Conservation (phyloP, 1,140 invertebrate genomes). For the Apis florea region DNA sequence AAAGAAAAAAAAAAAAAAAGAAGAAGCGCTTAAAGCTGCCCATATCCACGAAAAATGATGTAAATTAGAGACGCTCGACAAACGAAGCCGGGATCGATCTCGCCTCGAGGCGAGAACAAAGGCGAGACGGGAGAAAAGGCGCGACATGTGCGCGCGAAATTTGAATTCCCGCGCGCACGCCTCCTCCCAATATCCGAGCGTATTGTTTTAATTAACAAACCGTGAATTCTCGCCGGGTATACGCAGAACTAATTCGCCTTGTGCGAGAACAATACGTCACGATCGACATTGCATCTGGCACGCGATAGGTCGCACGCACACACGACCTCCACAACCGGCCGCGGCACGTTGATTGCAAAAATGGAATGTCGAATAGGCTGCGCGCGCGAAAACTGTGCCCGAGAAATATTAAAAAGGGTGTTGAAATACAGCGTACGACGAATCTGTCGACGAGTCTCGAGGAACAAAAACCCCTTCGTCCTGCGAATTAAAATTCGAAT, state of each 20-base stretch:
- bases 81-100: not conserved
- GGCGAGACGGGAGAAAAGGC: not conserved
- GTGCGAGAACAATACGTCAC: constrained; percentile 43
- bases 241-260: constrained; percentile 42
- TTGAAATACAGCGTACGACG: constrained; percentile 10
- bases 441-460: constrained; percentile 32
- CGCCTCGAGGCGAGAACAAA: not conserved
- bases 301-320: constrained; percentile 29
- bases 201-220: constrained; percentile 53
- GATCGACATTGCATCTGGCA: constrained; percentile 50
- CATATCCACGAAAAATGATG: no score
- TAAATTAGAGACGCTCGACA: not conserved
- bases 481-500: constrained; percentile 24
- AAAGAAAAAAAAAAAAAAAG: no score
- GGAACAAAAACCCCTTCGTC: constrained; percentile 26
- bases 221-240: constrained; percentile 16
- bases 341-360: constrained; percentile 41
- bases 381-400: constrained; percentile 15
- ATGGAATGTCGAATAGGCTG: constrained; percentile 33
- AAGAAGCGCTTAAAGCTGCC: no score
- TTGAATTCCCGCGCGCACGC: constrained; percentile 26
- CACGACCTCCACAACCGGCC: not conserved
- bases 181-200: not conserved
- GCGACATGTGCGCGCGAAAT: constrained; percentile 45
- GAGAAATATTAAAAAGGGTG: constrained; percentile 52